Evolutionary conservation across 2,113 vertebrate species (phyloP), one percentile per base, ranked within the genome.

Genomic region (Channa argus): DNA sequence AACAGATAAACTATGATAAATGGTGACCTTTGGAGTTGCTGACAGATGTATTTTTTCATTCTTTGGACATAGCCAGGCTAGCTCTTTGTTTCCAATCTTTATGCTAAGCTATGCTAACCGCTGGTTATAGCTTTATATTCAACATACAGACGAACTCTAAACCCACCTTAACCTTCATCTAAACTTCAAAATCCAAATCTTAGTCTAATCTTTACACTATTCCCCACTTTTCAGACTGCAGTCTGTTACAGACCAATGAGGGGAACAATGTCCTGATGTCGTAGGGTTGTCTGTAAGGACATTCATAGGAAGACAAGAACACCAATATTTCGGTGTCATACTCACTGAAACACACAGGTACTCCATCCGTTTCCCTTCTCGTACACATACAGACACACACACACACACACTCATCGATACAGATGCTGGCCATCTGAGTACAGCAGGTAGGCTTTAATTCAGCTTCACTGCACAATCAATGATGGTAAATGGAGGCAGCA

Each of bases 401-500:
- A 33, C 73, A 58, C 76, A 24, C 53, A 33, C 49, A 44, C 73
- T 54, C 76, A 53, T 83, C 63, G 43, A 79, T 81, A 77, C 80
- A 82, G 74, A 77, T 49, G 54, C 74, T 38, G 64, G 60, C 61
- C 83, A 70, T 87, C 78, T 60, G 76, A 85, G 77, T 77, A 62
- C 76, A 85, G 81, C 83, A 88, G 84, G 84, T 86, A 85, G 73
- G 81, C 79, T 77, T 87, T 89, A 85, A 80, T 77, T 77, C 73
- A 77, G 81, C 75, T 74, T 10, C 54, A 77, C 77, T 83, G 72
- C 71, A 84, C 82, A 79, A 89, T 90, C 88, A 90, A 87, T 90
- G 81, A 83, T 54, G 67, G 85, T 76, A 89, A 89, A 86, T 87
- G 89, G 80, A 91, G 83, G 76, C 88, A 87, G 90, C 83, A 49